phyloP scores from a whole-genome alignment of 2,797 vertebrate species.

The Otolemur crassicaudatus region DNA sequence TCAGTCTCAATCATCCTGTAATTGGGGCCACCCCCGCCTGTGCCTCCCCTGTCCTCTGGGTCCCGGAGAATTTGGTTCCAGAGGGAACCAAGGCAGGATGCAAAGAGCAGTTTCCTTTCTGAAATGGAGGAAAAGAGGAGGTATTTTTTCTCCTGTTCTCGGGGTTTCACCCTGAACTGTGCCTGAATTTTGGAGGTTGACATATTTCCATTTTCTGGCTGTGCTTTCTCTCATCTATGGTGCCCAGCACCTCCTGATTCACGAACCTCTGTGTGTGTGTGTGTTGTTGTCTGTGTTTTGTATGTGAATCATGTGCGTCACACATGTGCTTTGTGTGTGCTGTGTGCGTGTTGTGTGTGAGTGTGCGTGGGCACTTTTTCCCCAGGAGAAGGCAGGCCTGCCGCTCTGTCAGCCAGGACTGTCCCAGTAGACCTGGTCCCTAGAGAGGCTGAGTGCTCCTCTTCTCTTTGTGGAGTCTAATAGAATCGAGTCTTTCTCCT shows the following conservation, averaged over 20 bases:
- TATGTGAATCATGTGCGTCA: background rate
- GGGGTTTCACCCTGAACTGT: background rate
- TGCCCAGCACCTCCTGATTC: background rate
- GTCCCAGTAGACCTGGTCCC: background rate
- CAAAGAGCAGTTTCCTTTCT: background rate
- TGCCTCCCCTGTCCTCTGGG: fast-evolving
- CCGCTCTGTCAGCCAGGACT: fast-evolving
- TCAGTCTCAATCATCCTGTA: background rate
- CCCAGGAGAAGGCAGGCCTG: background rate
- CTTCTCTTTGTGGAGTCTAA: background rate
- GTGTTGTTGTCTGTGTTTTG: background rate
- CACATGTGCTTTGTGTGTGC: background rate
- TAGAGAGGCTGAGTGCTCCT: background rate
- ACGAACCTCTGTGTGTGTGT: background rate
- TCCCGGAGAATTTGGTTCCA: background rate
- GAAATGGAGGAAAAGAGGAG: background rate
- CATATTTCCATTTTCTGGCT: background rate
- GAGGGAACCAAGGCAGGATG: background rate
- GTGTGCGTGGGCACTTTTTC: background rate
- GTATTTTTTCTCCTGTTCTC: fast-evolving
- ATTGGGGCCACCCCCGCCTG: background rate
- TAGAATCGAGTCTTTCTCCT: background rate
- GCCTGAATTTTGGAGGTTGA: background rate
- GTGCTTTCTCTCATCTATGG: background rate
- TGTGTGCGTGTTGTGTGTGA: background rate